Conservation (phyloP, 2,113 vertebrate genomes). For the Lutjanus erythropterus region DNA sequence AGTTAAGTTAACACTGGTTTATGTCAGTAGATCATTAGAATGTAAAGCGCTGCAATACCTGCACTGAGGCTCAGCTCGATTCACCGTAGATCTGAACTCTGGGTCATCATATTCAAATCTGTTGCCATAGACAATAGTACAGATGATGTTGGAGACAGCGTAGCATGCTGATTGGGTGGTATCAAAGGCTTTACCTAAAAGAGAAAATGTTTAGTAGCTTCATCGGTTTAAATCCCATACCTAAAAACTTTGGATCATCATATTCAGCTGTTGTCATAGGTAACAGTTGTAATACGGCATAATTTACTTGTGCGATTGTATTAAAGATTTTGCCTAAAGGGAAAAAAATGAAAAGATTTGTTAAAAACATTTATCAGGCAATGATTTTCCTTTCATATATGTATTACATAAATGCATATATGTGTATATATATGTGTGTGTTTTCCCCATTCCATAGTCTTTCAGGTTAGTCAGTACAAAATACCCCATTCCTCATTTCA, state of each 20-base stretch:
- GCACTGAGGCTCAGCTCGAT: constrained; percentile 18
- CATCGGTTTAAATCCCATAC: background rate
- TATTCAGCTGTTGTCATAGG: background rate
- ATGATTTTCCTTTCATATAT: too few relatives aligned
- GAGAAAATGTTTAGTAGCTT: background rate
- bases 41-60: too few relatives aligned
- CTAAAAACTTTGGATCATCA: background rate
- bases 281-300: background rate
- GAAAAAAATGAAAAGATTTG: too few relatives aligned
- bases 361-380: too few relatives aligned
- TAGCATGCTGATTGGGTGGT: constrained; percentile 36
- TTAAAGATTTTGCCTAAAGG: background rate
- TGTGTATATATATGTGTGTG: too few relatives aligned
- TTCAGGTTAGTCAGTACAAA: too few relatives aligned
- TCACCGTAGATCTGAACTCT: constrained; percentile 51
- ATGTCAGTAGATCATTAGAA: background rate
- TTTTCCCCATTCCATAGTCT: too few relatives aligned
- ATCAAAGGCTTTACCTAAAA: constrained; percentile 61
- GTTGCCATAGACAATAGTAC: constrained; percentile 50
- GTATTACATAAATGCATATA: too few relatives aligned
- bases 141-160: constrained; percentile 57
- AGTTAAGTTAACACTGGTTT: too few relatives aligned
- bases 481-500: too few relatives aligned
- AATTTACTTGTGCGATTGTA: background rate
- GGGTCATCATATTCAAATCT: constrained; percentile 67